phyloP scores from a whole-genome alignment of 2,113 vertebrate genomes.

The Taurulus bubalis region DNA sequence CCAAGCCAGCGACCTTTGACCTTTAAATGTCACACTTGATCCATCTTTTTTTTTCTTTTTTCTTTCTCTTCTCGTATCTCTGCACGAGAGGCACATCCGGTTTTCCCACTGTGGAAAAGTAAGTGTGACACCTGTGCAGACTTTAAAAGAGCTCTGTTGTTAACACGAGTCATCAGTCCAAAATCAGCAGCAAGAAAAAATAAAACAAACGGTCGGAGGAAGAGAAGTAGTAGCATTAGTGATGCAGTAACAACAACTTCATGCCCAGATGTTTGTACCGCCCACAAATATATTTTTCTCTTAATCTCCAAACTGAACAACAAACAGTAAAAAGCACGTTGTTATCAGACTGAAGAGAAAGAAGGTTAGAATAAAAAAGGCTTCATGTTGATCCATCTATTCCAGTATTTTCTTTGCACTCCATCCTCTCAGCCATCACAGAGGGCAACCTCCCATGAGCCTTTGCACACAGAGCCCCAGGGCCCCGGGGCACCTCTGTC shows the following conservation, averaged over 20 bases:
- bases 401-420: slow-evolving; percentile 59
- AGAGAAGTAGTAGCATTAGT: slow-evolving; percentile 47
- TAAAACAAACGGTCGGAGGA: slow-evolving; percentile 43
- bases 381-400: slow-evolving; percentile 48
- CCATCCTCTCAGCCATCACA: slow-evolving; percentile 59
- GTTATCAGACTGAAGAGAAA: slow-evolving; percentile 2
- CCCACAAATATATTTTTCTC: slow-evolving; percentile 7
- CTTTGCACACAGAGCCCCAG: slow-evolving; percentile 77
- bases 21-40: slow-evolving; percentile 72
- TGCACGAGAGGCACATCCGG: neutral
- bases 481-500: slow-evolving; percentile 68
- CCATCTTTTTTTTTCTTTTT: neutral
- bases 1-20: slow-evolving; percentile 61
- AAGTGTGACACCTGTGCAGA: slow-evolving; percentile 40
- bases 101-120: slow-evolving; percentile 4
- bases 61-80: neutral
- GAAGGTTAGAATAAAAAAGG: slow-evolving; percentile 16
- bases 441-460: slow-evolving; percentile 79
- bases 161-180: slow-evolving; percentile 46
- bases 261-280: slow-evolving; percentile 40
- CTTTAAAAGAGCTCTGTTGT: slow-evolving; percentile 55
- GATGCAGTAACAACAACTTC: slow-evolving; percentile 69
- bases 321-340: neutral
- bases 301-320: slow-evolving; percentile 26
- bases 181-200: slow-evolving; percentile 45